These are phyloP conservation scores for Cybosia mesomella DNA, from an alignment of 2,888 invertebrate species.

Conservation along the genomic window DNA sequence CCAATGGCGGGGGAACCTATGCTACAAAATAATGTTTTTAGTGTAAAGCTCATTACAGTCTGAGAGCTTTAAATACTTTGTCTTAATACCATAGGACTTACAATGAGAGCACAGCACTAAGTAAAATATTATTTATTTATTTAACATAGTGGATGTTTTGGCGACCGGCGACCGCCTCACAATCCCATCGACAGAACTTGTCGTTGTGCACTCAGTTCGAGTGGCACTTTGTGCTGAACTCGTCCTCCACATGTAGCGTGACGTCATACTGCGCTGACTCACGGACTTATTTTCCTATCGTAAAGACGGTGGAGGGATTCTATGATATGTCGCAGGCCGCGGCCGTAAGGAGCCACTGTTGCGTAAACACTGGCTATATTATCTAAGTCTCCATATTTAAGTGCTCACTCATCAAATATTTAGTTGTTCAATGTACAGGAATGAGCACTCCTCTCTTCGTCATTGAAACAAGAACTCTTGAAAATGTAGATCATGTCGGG, in stretches of 20 bases:
- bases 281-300: slow-evolving; percentile 16
- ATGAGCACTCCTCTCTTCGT: neutral
- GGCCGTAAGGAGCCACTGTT: neutral
- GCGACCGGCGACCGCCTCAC: neutral
- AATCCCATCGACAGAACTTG: slow-evolving; percentile 1
- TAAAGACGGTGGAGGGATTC: slow-evolving; percentile 5
- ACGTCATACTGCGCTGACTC: slow-evolving; percentile 15
- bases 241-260: slow-evolving; percentile 8
- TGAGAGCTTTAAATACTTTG: neutral
- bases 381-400: neutral
- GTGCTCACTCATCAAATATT: neutral
- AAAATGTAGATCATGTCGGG: neutral
- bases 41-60: too few relatives aligned
- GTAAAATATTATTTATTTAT: neutral
- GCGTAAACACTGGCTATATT: neutral
- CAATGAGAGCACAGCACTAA: neutral
- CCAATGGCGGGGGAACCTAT: too few relatives aligned
- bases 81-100: neutral
- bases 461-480: neutral
- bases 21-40: too few relatives aligned
- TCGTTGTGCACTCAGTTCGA: slow-evolving; percentile 10
- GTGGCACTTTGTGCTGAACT: slow-evolving; percentile 14
- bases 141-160: neutral
- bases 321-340: neutral
- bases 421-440: neutral